Evolutionary conservation across 2,888 invertebrate species (phyloP), one percentile per base, ranked within the genome.

Genomic region (Gymnoscelis rufifasciata): DNA sequence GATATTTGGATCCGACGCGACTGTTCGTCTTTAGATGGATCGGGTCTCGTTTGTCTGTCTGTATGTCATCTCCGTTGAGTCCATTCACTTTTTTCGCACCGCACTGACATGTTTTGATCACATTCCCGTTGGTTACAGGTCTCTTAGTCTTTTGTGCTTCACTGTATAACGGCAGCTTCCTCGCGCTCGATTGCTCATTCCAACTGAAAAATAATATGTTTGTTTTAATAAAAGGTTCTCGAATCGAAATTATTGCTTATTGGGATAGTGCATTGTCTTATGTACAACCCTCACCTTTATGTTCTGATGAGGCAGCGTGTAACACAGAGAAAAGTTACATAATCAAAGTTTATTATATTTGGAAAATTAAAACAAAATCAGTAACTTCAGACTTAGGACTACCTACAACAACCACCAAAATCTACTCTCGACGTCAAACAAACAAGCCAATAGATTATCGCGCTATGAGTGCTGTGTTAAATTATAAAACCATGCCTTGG

Each of bases 131-230:
- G 70, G 74, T 72, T 54, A 79, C 73, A 71, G 79, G 74, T 73
- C 80, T 83, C 71, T 82, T 87, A 78, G 77, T 83, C 78, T 86
- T 88, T 88, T 88, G 88, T 87, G 87, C 87, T 79, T 88, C 88
- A 82, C 82, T 86, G 63, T 84, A 84, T 62, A 78, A 73, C 75
- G 84, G 83, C 83, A 88, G 83, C 81, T 83, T 88, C 78, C 84
- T 79, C 64, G 75, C 78, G 79, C 76, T 81, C 65, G 76, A 71
- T 78, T 88, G 88, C 78, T 89, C 89, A 89, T 88, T 89, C 89
- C 89, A 89, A 88, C 89, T 89, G 86, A 43, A 52, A 51, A 47
- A 47, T 29, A 29, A 38, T 12, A 12, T 30, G 45, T 36, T 33
- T 35, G 43, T 29, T 15, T 44, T 35, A 39, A 28, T 23, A 35